Percentiles rank a stretch among this genome's conserved stretches.
Evolutionary conservation across 2,888 invertebrate genomes (phyloP).

Genomic region (Diarsia mendica): DNA sequence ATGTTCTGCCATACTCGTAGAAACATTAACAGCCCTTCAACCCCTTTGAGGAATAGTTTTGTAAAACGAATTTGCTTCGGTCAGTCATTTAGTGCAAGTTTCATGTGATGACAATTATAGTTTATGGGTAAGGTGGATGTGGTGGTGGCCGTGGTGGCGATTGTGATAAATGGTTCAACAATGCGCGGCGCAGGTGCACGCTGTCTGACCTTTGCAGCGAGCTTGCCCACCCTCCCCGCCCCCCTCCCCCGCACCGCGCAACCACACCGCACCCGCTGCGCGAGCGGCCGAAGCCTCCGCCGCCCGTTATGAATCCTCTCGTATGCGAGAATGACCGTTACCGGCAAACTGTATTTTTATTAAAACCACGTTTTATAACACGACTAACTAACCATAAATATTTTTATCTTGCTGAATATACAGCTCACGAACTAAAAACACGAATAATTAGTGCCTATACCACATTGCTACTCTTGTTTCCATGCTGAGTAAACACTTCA

Average conservation of each 20-base stretch:
- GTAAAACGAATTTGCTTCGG: not conserved
- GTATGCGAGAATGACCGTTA: slow-evolving; percentile 69
- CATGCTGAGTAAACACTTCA: not conserved
- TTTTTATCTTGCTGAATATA: slow-evolving; percentile 25
- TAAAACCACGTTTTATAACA: slow-evolving; percentile 53
- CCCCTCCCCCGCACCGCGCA: slow-evolving; percentile 9
- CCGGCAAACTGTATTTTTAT: slow-evolving; percentile 64
- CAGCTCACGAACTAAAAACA: not conserved
- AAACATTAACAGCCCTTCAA: not conserved
- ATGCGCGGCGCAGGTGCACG: slow-evolving; percentile 71
- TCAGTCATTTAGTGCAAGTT: slow-evolving; percentile 1
- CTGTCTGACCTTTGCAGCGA: slow-evolving; percentile 72
- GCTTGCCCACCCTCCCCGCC: slow-evolving; percentile 30
- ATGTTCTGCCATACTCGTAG: not conserved
- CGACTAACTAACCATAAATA: slow-evolving; percentile 46
- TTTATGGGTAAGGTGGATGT: slow-evolving; percentile 42
- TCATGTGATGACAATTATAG: not conserved
- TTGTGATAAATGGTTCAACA: slow-evolving; percentile 69
- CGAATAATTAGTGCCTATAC: slow-evolving; percentile 16
- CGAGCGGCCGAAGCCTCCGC: slow-evolving; percentile 53
- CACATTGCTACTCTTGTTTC: not conserved
- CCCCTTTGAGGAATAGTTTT: not conserved
- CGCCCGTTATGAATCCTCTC: slow-evolving; percentile 71
- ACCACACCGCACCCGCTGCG: slow-evolving; percentile 36
- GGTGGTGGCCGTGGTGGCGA: slow-evolving; percentile 55